phyloP scores from a whole-genome alignment of 2,113 vertebrate genomes.

The Proteles cristata region DNA sequence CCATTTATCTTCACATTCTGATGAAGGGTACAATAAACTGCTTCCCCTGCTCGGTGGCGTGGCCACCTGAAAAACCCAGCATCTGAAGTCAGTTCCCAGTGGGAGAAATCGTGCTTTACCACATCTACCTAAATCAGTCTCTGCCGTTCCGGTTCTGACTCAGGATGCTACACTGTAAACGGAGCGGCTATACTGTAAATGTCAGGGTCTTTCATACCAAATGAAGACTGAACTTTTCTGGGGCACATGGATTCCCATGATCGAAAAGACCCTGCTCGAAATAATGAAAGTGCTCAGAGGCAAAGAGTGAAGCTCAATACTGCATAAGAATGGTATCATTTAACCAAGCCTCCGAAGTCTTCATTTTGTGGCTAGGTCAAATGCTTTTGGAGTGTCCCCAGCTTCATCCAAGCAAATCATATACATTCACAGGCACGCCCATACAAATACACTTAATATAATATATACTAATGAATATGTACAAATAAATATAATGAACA shows the following conservation, averaged over 20 bases:
- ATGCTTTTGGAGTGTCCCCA: background rate
- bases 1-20: background rate
- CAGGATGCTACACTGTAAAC: background rate
- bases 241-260: background rate
- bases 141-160: conserved; percentile 9
- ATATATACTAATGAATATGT: background rate
- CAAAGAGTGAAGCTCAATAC: background rate
- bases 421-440: background rate
- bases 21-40: background rate
- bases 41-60: background rate
- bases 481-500: background rate
- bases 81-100: background rate
- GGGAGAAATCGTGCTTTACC: background rate
- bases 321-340: rapidly evolving
- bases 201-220: background rate
- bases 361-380: background rate
- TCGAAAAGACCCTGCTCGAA: background rate
- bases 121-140: background rate
- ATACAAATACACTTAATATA: background rate
- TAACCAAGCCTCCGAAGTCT: background rate
- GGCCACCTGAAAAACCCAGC: background rate
- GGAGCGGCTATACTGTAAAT: background rate
- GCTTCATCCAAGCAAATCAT: background rate
- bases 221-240: background rate
- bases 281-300: background rate